phyloP scores from a whole-genome alignment of 1,140 invertebrate genomes.

The Ladona fulva region DNA sequence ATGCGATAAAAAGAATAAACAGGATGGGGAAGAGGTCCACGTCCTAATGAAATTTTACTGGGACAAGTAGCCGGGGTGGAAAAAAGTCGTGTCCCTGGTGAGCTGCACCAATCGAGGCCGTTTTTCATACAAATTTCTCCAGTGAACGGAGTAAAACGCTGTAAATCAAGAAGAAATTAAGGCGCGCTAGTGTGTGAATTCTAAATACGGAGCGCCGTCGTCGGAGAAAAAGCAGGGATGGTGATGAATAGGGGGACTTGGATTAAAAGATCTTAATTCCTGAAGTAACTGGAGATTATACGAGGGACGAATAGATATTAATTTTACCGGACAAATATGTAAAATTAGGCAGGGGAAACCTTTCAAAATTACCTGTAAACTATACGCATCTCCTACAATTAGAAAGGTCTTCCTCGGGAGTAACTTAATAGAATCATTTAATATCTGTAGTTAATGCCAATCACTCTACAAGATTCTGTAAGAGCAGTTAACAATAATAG shows the following conservation, averaged over 20 bases:
- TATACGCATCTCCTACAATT: too few species aligned
- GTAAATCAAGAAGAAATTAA: slow-evolving; percentile 4
- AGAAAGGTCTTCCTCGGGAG: too few species aligned
- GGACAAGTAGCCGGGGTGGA: not conserved
- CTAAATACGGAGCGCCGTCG: not conserved
- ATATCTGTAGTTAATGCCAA: too few species aligned
- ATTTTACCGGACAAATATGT: too few species aligned
- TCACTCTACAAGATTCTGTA: too few species aligned
- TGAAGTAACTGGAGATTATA: too few species aligned
- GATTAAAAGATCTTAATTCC: too few species aligned
- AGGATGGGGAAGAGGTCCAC: not conserved
- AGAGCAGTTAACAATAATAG: too few species aligned
- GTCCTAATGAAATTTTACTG: not conserved
- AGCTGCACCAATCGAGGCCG: not conserved
- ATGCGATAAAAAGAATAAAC: not conserved
- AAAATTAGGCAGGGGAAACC: too few species aligned
- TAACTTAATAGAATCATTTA: too few species aligned
- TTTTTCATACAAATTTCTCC: not conserved
- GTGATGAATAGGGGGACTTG: not conserved
- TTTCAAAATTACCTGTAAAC: too few species aligned
- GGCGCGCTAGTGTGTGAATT: not conserved
- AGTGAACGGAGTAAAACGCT: not conserved
- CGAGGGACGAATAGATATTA: too few species aligned
- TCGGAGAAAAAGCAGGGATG: not conserved
- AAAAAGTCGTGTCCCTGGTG: slow-evolving; percentile 4